Base-by-base conservation (phyloP, 2,113 vertebrate species). In the Erpornis zantholeuca region DNA sequence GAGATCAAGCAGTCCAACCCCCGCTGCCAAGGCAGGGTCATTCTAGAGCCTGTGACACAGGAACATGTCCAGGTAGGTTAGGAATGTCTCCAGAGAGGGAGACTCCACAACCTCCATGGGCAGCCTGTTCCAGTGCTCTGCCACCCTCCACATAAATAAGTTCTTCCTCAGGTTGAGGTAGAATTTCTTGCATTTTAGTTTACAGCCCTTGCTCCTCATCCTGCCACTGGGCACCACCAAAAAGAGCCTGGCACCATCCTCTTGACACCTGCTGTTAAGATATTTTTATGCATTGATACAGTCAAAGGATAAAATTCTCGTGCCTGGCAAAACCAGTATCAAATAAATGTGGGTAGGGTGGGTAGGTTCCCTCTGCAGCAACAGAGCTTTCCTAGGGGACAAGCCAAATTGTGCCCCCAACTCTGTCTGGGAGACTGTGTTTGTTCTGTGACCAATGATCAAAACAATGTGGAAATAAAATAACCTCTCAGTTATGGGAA, bases 31-130 rank as follows among this genome's bases (percentile, higher is more conserved):
- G 12, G 10, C 47, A 49, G 60, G 47, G n/a, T 33, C 25, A 73
- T 0, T 7, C 9, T 6, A 33, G 47, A 36, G 35, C 31, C 15
- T 0, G 1, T 42, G 49, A 10, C 25, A 28, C 21, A 49, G 35
- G 71, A 36, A 36, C 2, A 0, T 3, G 7, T 16, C 54, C 70
- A 23, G 12, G 18, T n/a, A 15, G 19, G 33, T n/a, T 70, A 40
- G 35, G 53, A 52, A 38, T 38, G 29, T 10, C 54, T 40, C 20
- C 38, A 31, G n/a, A 10, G 28, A n/a, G 15, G 38, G 33, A 75
- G 1, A 45, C 20, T 47, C 20, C 61, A 11, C 17, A 12, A 19
- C 15, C 11, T 47, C 21, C 10, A 8, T 4, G 2, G 11, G 10
- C 47, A 60, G 29, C 47, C 24, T 49, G 17, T 61, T 19, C 16